Evolutionary conservation across 1,140 invertebrate species (phyloP), one percentile per base, ranked within the genome.

Genomic region (Cardiocondyla obscurior): DNA sequence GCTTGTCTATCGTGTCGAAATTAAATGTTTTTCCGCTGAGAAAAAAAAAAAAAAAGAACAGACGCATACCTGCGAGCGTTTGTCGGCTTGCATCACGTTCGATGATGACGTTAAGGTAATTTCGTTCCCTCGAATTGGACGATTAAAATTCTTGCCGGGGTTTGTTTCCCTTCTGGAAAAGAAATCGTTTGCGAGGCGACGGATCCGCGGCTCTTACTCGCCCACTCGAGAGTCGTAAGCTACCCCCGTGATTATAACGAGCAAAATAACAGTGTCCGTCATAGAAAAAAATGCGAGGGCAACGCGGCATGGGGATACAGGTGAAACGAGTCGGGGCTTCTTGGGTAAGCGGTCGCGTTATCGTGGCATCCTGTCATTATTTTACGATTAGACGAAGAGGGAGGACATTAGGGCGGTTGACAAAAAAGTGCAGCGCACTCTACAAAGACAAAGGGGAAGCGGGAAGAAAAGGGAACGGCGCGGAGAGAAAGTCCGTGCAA

Each of bases 331-430:
- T 49, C 44, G 46, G 25, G 25, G 57, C 74, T 82, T 76, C 81
- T 74, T 76, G 83, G n/a, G 39, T 72, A 70, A 87, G 82, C 42
- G 53, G 33, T 60, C 44, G 51, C 53, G 76, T 81, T 81, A 70
- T 83, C 82, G 69, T 30, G 16, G 57, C 74, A 82, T 87, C 77
- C 87, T 79, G 84, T 91, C 89, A 91, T 92, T 92, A 92, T 92
- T 92, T 91, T 87, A 87, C 89, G 90, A 92, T 92, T 92, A 92
- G 89, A 85, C 62, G 51, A 72, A 86, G 87, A 51, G 62, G 69
- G 60, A 55, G 62, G 76, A 70, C 74, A 83, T 70, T 81, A 81
- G 51, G 62, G 6, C 28, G 73, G 42, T 85, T 49, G 73, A 88
- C 83, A 76, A 73, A 69, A 82, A 86, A 81, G 33, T 5, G 0